Evolutionary conservation across 2,113 vertebrate species (phyloP).

Genomic region (Syngnathoides biaculeatus): DNA sequence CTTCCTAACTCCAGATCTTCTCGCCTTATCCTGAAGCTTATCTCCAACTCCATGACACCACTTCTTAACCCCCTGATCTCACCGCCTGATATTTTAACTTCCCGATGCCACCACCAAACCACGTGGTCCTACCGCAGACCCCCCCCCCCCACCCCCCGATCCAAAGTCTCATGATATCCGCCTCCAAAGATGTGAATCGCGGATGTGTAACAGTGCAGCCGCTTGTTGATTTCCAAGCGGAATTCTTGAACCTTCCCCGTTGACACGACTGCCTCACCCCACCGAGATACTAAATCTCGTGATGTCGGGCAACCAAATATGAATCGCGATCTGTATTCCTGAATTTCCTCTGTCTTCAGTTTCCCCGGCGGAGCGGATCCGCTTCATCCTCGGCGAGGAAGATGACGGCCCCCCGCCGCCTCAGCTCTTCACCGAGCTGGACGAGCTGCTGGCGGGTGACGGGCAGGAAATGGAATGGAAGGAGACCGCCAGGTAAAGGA

Average conservation of each 20-base stretch:
- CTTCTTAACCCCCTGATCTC: too few relatives aligned
- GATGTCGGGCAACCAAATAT: neutral
- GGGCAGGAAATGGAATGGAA: slow-evolving; percentile 99
- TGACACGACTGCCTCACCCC: neutral
- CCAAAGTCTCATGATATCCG: neutral
- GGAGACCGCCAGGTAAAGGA: slow-evolving; percentile 87
- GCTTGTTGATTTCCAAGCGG: neutral
- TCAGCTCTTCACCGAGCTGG: slow-evolving; percentile 97
- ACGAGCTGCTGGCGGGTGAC: slow-evolving; percentile 87
- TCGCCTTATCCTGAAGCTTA: too few relatives aligned
- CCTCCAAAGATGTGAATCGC: neutral
- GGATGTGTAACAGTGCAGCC: neutral
- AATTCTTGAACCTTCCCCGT: neutral
- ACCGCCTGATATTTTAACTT: neutral
- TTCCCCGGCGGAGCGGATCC: slow-evolving; percentile 91
- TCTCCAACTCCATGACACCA: too few relatives aligned
- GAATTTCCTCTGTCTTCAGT: slow-evolving; percentile 66
- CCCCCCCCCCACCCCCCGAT: neutral
- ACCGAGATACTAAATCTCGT: neutral
- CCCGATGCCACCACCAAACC: neutral
- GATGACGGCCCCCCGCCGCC: slow-evolving; percentile 90
- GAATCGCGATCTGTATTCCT: neutral
- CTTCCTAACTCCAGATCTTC: too few relatives aligned
- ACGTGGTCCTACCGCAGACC: neutral
- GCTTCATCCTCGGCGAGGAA: slow-evolving; percentile 95